Evolutionary conservation across 2,888 invertebrate species (phyloP).

Genomic region (Agrochola lota): DNA sequence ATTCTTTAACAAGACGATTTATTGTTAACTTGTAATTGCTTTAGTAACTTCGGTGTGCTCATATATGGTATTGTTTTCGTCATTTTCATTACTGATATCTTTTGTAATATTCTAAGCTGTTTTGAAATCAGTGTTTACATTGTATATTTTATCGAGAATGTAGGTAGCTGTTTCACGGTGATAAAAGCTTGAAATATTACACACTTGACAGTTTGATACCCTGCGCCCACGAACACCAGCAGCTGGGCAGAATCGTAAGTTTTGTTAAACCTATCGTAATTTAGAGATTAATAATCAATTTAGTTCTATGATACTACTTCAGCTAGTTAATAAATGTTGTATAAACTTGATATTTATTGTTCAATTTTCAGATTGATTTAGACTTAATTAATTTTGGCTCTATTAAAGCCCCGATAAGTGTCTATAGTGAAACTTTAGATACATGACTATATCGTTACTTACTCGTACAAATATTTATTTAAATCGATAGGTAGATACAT

Average conservation of each 20-base stretch:
- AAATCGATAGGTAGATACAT: too few relatives aligned
- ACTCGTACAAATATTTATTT: too few relatives aligned
- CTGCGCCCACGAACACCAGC: slow-evolving; percentile 38
- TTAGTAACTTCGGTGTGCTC: background rate
- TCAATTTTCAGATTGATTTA: slow-evolving; percentile 27
- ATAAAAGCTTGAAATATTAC: slow-evolving; percentile 40
- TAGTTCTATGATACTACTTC: slow-evolving; percentile 11
- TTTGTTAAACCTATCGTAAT: slow-evolving; percentile 33
- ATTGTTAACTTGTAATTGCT: background rate
- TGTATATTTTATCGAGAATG: slow-evolving; percentile 19
- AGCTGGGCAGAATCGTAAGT: slow-evolving; percentile 25
- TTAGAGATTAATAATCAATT: slow-evolving; percentile 37
- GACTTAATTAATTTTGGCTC: background rate
- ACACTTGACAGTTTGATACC: slow-evolving; percentile 28
- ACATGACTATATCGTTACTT: background rate
- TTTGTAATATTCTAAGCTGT: background rate
- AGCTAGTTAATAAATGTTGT: slow-evolving; percentile 5
- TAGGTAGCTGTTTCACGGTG: slow-evolving; percentile 2
- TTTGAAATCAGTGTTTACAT: slow-evolving; percentile 24
- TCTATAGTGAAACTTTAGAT: background rate
- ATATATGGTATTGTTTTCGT: background rate
- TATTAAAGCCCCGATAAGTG: background rate
- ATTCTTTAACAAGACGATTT: background rate
- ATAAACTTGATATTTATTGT: slow-evolving; percentile 13
- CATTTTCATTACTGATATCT: slow-evolving; percentile 1